Evolutionary conservation across 2,888 invertebrate genomes (phyloP).

Genomic region (Cerastis leucographa): DNA sequence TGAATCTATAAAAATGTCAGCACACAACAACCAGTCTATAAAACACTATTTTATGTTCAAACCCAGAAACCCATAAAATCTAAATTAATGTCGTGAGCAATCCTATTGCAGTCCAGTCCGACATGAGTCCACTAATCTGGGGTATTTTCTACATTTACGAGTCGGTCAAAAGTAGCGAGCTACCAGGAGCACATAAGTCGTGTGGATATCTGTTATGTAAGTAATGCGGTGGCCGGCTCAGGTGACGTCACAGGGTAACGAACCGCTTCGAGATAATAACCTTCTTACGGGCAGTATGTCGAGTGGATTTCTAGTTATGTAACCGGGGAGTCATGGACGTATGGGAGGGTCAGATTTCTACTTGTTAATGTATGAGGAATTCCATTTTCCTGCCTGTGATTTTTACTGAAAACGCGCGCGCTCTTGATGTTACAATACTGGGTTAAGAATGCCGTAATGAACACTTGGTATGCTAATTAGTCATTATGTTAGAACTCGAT

Average conservation of each 20-base stretch:
- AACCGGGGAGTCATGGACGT: slow-evolving; percentile 30
- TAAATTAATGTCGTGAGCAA: slow-evolving; percentile 41
- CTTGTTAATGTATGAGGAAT: slow-evolving; percentile 18
- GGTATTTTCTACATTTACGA: slow-evolving; percentile 50
- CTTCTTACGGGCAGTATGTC: slow-evolving; percentile 60
- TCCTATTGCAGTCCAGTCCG: slow-evolving; percentile 27
- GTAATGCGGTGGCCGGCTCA: slow-evolving; percentile 55
- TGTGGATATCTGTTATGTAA: slow-evolving; percentile 58
- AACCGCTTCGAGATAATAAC: slow-evolving; percentile 65
- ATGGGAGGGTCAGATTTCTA: slow-evolving; percentile 25
- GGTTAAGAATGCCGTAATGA: slow-evolving; percentile 26
- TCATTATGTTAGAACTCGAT: not conserved
- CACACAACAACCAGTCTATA: slow-evolving; percentile 9
- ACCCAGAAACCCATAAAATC: slow-evolving; percentile 43
- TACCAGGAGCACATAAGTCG: slow-evolving; percentile 55
- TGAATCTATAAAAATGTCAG: slow-evolving; percentile 35
- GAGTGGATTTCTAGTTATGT: slow-evolving; percentile 55
- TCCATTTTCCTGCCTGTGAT: slow-evolving; percentile 4
- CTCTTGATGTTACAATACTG: not conserved
- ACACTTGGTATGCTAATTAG: slow-evolving; percentile 28
- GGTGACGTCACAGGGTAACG: slow-evolving; percentile 63
- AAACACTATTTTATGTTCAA: slow-evolving; percentile 42
- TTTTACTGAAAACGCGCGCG: not conserved
- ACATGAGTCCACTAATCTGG: slow-evolving; percentile 39
- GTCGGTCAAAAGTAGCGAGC: slow-evolving; percentile 50